Evolutionary conservation across 1,140 invertebrate species (phyloP).

Genomic region (Sycophaga agraensis): DNA sequence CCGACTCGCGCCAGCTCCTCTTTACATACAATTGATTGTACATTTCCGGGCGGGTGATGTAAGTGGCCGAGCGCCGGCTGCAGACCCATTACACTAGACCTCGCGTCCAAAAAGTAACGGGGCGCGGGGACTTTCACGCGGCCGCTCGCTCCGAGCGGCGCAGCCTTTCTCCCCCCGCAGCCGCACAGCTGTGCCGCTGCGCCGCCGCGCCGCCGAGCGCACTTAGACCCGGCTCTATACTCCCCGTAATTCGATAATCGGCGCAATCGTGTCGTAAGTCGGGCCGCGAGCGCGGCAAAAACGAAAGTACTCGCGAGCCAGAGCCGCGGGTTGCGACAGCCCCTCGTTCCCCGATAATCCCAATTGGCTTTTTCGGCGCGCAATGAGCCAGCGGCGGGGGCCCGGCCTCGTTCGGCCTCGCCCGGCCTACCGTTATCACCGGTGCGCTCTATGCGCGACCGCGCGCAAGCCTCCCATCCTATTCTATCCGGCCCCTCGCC

Average conservation of each 20-base stretch:
- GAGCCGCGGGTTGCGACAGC: not conserved
- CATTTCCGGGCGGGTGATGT: too few species aligned
- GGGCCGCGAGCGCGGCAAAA: slow-evolving; percentile 29
- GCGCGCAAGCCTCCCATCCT: too few species aligned
- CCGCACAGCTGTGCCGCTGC: not conserved
- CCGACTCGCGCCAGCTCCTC: too few species aligned
- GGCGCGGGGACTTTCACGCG: not conserved
- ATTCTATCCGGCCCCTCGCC: too few species aligned
- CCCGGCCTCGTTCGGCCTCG: too few species aligned
- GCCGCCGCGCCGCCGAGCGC: not conserved
- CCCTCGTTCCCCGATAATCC: not conserved
- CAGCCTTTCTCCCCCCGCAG: not conserved
- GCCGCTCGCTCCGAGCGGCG: not conserved
- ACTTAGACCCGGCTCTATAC: slow-evolving; percentile 19
- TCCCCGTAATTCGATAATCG: slow-evolving; percentile 37
- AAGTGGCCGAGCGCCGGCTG: too few species aligned
- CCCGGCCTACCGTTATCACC: not conserved
- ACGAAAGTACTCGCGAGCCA: slow-evolving; percentile 30
- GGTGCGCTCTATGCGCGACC: not conserved
- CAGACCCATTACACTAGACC: slow-evolving; percentile 10
- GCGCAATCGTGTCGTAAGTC: slow-evolving; percentile 34
- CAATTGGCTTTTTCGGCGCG: not conserved
- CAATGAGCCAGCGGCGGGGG: too few species aligned
- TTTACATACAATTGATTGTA: too few species aligned
- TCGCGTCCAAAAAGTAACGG: not conserved